These are phyloP conservation scores for Anabacerthia variegaticeps DNA, from an alignment of 2,797 vertebrate species.

Conservation along the genomic window DNA sequence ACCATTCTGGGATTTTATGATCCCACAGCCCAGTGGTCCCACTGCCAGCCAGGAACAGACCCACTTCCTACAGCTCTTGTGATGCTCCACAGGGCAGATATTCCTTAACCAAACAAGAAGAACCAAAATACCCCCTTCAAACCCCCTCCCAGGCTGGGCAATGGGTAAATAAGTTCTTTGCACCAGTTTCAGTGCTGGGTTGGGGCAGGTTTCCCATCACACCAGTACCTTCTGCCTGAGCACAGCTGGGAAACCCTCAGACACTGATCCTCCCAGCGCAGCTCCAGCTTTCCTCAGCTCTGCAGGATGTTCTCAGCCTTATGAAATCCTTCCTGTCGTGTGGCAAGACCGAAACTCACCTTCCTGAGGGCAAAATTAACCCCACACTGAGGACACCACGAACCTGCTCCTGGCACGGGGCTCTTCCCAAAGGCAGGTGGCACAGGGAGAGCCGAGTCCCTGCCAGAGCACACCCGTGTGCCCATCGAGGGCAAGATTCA, in stretches of 20 bases:
- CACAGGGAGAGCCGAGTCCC: rapidly evolving
- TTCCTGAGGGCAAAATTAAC: rapidly evolving
- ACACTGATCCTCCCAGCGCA: rapidly evolving
- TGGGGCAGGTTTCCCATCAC: neutral
- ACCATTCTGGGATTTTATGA: rapidly evolving
- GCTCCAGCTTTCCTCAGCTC: neutral
- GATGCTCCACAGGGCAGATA: rapidly evolving
- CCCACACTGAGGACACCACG: rapidly evolving
- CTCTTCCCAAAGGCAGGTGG: rapidly evolving
- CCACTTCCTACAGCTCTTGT: rapidly evolving
- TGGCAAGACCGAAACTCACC: rapidly evolving
- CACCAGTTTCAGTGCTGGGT: rapidly evolving
- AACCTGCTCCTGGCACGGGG: rapidly evolving
- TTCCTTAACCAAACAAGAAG: rapidly evolving
- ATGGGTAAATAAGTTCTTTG: rapidly evolving
- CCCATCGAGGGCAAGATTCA: rapidly evolving
- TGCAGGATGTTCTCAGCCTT: rapidly evolving
- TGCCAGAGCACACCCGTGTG: rapidly evolving
- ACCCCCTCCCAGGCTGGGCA: rapidly evolving
- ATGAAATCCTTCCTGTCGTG: rapidly evolving
- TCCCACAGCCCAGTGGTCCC: neutral
- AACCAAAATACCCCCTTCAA: neutral
- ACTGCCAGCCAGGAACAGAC: neutral
- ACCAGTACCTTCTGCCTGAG: neutral
- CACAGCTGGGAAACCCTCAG: rapidly evolving